Conservation (phyloP, 2,888 invertebrate genomes). For the Dioctria linearis region DNA sequence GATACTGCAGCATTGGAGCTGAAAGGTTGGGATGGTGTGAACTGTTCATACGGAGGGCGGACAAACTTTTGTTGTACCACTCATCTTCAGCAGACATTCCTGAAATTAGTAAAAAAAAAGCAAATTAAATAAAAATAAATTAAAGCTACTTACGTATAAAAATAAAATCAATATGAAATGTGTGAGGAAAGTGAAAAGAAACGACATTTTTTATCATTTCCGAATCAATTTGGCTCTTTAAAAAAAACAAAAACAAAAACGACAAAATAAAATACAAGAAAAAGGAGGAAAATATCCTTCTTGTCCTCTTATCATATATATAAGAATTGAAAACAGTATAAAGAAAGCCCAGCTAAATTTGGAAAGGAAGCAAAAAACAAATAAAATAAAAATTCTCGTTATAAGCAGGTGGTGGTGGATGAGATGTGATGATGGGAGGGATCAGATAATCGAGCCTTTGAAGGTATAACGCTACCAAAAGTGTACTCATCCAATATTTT, state of each 20-base stretch:
- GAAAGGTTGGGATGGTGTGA: conserved; percentile 95
- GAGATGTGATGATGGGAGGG: neutral
- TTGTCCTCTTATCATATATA: neutral
- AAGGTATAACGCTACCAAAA: conserved; percentile 38
- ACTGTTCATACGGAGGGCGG: conserved; percentile 96
- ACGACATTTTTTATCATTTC: conserved; percentile 19
- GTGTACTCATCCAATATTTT: conserved; percentile 50
- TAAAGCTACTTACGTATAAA: conserved; percentile 9
- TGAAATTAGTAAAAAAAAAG: conserved; percentile 68
- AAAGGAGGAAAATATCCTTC: neutral
- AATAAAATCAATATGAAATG: conserved; percentile 22
- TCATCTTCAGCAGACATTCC: conserved; percentile 95
- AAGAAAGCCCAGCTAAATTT: too few relatives aligned
- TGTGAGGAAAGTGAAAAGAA: conserved; percentile 7
- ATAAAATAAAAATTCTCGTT: neutral
- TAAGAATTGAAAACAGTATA: too few relatives aligned
- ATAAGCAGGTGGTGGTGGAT: neutral
- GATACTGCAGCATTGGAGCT: conserved; percentile 97
- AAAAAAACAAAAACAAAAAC: conserved; percentile 4
- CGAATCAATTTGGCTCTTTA: conserved; percentile 39
- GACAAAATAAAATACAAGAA: conserved; percentile 18
- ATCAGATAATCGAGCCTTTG: conserved; percentile 20
- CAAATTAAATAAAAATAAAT: conserved; percentile 11
- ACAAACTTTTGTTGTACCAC: conserved; percentile 99
- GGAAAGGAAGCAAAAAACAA: too few relatives aligned